These are phyloP conservation scores for Tetropium fuscum DNA, from an alignment of 2,888 invertebrate genomes.

Conservation along the genomic window DNA sequence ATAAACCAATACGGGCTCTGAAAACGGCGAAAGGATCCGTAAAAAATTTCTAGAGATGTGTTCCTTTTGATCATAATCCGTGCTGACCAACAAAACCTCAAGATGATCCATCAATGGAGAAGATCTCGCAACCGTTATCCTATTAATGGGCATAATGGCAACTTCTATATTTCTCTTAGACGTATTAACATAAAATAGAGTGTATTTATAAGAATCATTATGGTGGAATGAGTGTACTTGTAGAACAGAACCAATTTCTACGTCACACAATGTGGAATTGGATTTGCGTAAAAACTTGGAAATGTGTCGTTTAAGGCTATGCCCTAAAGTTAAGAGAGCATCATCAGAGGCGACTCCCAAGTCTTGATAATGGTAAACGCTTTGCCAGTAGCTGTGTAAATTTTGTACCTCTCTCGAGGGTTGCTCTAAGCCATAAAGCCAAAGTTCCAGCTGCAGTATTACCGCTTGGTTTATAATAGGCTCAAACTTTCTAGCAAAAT, in stretches of 20 bases:
- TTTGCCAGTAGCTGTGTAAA: constrained; percentile 91
- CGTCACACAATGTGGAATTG: constrained; percentile 64
- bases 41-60: constrained; percentile 88
- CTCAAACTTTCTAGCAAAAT: constrained; percentile 98
- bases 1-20: constrained; percentile 81
- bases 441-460: constrained; percentile 88
- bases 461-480: constrained; percentile 93
- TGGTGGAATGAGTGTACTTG: constrained; percentile 79
- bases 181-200: constrained; percentile 75
- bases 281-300: constrained; percentile 54
- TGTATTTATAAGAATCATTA: constrained; percentile 80
- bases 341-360: constrained; percentile 79
- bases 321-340: constrained; percentile 73
- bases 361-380: constrained; percentile 85
- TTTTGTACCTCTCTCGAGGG: constrained; percentile 76
- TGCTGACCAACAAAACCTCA: constrained; percentile 80
- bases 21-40: constrained; percentile 81
- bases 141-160: constrained; percentile 74
- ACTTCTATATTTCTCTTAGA: constrained; percentile 72
- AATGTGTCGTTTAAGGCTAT: constrained; percentile 39
- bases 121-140: constrained; percentile 69
- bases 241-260: constrained; percentile 68
- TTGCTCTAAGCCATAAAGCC: constrained; percentile 74
- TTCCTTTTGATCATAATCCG: constrained; percentile 96
- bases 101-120: constrained; percentile 72